Base-by-base conservation (phyloP, 2,888 invertebrate species). In the Nomada flava region DNA sequence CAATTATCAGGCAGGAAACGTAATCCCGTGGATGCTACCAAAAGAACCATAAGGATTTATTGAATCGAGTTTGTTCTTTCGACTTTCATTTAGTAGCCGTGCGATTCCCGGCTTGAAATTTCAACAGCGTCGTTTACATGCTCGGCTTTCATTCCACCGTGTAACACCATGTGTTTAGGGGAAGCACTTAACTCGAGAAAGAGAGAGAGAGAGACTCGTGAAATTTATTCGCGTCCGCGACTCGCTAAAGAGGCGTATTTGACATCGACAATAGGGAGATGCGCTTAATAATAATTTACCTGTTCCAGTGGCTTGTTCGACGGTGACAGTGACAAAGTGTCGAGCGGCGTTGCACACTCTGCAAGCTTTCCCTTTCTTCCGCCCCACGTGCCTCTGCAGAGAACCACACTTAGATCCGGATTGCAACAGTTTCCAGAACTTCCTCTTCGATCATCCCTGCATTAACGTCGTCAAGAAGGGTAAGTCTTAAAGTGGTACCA, bases 361-460 rank as follows among this genome's bases (percentile, higher is more conserved):
- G 91, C 98, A 98, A 95, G 97, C 97, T 82, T 98, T 98, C 94
- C 97, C 98, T 92, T 98, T 98, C 96, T 98, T 98, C 95, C 97
- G 97, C 93, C 98, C 98, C 90, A 98, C 98, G 90, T 98, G 98
- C 94, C 96, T 98, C 92, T 98, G 98, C 95, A 96, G 97, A 89
- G 98, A 98, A 92, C 98, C 98, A 59, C 97, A 97, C 94, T 96
- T 97, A 92, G 98, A 98, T 94, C 98, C 97, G 84, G 98, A 98
- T 92, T 98, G 98, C 94, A 98, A 98, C 95, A 97, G 97, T 93
- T 98, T 98, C 95, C 96, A 97, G 93, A 98, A 98, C 95, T 98
- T 98, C 94, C 96, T 98, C 89, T 98, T 98, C 94, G 98, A 98
- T 94, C 98, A 98, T 95, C 98, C 98, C 84, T 98, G 98, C 95